Conservation (phyloP, 2,797 vertebrate species). For the Sorex maritimensis region DNA sequence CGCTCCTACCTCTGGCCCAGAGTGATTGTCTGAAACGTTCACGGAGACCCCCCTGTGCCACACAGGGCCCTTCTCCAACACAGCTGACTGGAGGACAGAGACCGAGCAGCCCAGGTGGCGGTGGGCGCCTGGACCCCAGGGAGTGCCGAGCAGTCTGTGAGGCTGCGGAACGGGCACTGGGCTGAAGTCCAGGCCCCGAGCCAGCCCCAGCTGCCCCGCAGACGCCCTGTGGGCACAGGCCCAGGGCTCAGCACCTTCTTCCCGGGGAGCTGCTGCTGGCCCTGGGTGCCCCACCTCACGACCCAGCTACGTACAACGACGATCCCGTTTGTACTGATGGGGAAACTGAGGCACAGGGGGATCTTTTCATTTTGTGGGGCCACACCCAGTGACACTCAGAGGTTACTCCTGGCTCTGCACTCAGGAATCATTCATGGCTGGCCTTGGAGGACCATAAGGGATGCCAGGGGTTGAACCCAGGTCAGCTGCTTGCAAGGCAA, state of each 20-base stretch:
- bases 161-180: background rate
- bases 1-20: background rate
- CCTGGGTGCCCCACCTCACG: background rate
- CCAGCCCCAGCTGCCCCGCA: too few species aligned
- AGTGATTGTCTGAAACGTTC: background rate
- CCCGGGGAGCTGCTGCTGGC: background rate
- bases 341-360: slow-evolving; percentile 21
- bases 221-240: too few species aligned
- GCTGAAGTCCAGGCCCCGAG: background rate
- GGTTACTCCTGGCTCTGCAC: too few species aligned
- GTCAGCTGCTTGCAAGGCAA: too few species aligned
- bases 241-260: too few species aligned
- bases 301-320: too few species aligned
- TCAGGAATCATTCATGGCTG: too few species aligned
- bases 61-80: background rate
- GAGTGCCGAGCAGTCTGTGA: background rate
- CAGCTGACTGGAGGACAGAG: background rate
- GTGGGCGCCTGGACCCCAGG: background rate
- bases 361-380: too few species aligned
- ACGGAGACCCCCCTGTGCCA: background rate
- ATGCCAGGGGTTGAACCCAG: too few species aligned
- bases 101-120: background rate
- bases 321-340: background rate
- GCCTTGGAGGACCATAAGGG: too few species aligned
- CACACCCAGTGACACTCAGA: too few species aligned